Conservation (phyloP, 2,888 invertebrate species). For the Synergus gifuensis region DNA sequence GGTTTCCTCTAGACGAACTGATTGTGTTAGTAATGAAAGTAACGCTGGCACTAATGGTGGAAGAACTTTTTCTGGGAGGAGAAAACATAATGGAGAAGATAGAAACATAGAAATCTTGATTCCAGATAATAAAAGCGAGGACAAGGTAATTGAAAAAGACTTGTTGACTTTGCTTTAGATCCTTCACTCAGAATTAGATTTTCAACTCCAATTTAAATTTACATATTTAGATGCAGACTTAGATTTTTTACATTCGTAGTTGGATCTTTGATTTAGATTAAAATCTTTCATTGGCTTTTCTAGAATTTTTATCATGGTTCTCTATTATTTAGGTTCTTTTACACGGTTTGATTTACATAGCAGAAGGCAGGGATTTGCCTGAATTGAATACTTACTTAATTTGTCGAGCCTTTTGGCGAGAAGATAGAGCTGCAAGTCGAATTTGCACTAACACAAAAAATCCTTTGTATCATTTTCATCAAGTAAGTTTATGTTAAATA, state of each 20-base stretch:
- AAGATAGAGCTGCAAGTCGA: conserved; percentile 77
- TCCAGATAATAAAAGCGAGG: conserved; percentile 55
- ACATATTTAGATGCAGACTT: neutral
- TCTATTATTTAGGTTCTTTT: conserved; percentile 70
- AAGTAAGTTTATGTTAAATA: conserved; percentile 69
- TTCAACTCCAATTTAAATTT: neutral
- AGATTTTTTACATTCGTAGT: neutral
- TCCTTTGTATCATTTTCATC: conserved; percentile 79
- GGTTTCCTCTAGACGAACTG: conserved; percentile 56
- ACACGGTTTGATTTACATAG: conserved; percentile 79
- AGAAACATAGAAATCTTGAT: conserved; percentile 56
- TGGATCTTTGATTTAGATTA: conserved; percentile 16
- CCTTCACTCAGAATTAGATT: neutral
- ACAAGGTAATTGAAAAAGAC: conserved; percentile 59
- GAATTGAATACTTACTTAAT: conserved; percentile 76
- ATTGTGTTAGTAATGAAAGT: conserved; percentile 55
- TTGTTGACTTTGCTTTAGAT: neutral
- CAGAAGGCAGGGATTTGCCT: conserved; percentile 78
- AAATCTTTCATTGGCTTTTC: conserved; percentile 29
- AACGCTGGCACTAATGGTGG: conserved; percentile 52
- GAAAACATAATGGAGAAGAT: conserved; percentile 58
- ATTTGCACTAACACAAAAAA: conserved; percentile 75
- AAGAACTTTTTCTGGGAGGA: conserved; percentile 51
- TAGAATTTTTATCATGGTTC: conserved; percentile 25
- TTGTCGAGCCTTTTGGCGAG: conserved; percentile 79